Conservation (phyloP, 2,113 vertebrate species). For the Sterna hirundo region DNA sequence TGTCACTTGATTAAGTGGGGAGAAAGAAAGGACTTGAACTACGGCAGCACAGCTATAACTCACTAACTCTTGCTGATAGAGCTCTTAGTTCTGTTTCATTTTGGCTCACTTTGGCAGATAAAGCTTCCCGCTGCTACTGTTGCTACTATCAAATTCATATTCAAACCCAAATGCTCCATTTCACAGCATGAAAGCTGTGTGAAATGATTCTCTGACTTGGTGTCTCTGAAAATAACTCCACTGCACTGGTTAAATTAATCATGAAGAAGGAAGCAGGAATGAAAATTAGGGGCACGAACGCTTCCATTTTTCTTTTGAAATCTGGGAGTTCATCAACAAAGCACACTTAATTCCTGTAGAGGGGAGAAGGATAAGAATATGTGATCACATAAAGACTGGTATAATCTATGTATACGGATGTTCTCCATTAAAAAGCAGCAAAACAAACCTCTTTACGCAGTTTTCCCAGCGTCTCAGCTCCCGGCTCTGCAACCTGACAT, state of each 20-base stretch:
- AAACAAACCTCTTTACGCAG: background rate
- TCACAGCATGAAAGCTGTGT: slow-evolving; percentile 9
- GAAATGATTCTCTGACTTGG: background rate
- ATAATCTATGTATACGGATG: background rate
- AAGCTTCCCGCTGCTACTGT: slow-evolving; percentile 6
- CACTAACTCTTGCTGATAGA: background rate
- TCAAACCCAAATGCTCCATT: slow-evolving; percentile 33
- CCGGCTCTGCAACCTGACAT: background rate
- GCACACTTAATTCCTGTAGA: background rate
- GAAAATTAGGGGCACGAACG: background rate
- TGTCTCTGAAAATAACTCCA: slow-evolving; percentile 13
- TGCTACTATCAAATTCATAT: slow-evolving; percentile 40
- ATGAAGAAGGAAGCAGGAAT: background rate
- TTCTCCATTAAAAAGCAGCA: background rate
- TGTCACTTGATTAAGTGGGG: background rate
- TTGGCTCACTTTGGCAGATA: background rate
- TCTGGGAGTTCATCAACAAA: background rate
- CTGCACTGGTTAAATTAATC: background rate
- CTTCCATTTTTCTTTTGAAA: background rate
- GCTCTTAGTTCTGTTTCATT: background rate
- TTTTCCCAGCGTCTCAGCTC: background rate
- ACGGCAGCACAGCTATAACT: background rate
- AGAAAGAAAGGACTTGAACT: background rate
- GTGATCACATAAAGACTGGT: background rate
- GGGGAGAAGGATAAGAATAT: background rate